Percentiles rank a stretch among this genome's conserved stretches.
These are phyloP conservation scores for Hyaena hyaena DNA, from an alignment of 2,113 vertebrate species.

Conservation along the genomic window DNA sequence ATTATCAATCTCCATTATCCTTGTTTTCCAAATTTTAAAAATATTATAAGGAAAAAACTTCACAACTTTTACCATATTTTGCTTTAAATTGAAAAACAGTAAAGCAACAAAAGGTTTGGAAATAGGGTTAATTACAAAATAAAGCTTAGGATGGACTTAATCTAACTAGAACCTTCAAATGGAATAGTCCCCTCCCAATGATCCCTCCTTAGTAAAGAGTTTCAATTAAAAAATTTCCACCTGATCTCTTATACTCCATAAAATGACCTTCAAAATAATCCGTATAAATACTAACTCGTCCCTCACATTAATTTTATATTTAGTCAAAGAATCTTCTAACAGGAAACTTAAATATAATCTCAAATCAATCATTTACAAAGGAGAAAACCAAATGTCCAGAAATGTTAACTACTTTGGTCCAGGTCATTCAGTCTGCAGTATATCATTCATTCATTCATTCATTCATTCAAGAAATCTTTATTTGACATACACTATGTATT, in stretches of 20 bases:
- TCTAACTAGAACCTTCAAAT: not conserved
- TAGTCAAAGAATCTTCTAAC: conserved; percentile 23
- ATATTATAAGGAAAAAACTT: not conserved
- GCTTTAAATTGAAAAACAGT: conserved; percentile 24
- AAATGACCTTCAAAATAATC: conserved; percentile 45
- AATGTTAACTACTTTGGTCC: not conserved
- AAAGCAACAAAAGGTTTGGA: not conserved
- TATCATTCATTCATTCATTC: not conserved
- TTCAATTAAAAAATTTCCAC: not conserved
- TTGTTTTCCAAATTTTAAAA: not conserved
- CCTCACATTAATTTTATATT: not conserved
- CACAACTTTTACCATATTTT: not conserved
- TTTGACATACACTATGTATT: not conserved
- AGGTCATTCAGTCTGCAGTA: not conserved
- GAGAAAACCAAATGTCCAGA: conserved; percentile 30
- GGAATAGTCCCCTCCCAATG: not conserved
- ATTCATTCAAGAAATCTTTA: not conserved
- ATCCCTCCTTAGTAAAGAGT: not conserved
- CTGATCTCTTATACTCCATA: not conserved
- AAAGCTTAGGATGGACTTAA: conserved; percentile 22
- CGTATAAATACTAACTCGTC: not conserved
- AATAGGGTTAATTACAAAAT: conserved; percentile 17
- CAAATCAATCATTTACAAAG: not conserved
- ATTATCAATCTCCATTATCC: not conserved
- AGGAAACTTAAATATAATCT: conserved; percentile 33